phyloP scores from a whole-genome alignment of 2,113 vertebrate species.

The Datnioides undecimradiatus region DNA sequence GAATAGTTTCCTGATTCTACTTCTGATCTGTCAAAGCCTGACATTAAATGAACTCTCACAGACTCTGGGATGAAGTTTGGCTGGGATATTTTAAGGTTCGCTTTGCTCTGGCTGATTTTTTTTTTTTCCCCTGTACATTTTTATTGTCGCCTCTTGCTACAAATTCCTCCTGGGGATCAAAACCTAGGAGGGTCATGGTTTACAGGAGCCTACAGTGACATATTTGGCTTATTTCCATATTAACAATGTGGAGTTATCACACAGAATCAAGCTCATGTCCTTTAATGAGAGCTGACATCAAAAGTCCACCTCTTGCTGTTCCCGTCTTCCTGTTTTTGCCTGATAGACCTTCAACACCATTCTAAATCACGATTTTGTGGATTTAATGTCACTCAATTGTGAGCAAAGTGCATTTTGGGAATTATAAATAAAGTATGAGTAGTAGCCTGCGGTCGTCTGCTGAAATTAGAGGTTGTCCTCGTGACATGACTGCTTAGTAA shows the following conservation, averaged over 20 bases:
- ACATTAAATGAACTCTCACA: conserved; percentile 18
- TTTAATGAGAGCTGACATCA: not conserved
- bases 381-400: conserved; percentile 6
- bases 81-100: not conserved
- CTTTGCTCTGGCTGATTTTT: not conserved
- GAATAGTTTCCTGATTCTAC: conserved; percentile 13
- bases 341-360: not conserved
- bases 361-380: not conserved
- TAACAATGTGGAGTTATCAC: not conserved
- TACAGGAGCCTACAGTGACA: not conserved
- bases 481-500: not conserved
- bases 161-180: not conserved
- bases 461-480: conserved; percentile 22
- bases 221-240: not conserved
- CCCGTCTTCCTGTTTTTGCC: not conserved
- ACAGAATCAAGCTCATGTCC: not conserved
- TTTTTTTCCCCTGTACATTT: not conserved
- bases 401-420: not conserved
- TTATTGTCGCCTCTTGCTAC: not conserved
- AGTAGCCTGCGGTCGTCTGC: not conserved
- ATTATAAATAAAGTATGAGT: conserved; percentile 18
- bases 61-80: not conserved
- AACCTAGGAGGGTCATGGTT: not conserved
- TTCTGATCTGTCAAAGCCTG: conserved; percentile 4
- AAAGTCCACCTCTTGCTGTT: not conserved